Conservation (phyloP, 2,797 vertebrate species). For the Xenopus petersii region DNA sequence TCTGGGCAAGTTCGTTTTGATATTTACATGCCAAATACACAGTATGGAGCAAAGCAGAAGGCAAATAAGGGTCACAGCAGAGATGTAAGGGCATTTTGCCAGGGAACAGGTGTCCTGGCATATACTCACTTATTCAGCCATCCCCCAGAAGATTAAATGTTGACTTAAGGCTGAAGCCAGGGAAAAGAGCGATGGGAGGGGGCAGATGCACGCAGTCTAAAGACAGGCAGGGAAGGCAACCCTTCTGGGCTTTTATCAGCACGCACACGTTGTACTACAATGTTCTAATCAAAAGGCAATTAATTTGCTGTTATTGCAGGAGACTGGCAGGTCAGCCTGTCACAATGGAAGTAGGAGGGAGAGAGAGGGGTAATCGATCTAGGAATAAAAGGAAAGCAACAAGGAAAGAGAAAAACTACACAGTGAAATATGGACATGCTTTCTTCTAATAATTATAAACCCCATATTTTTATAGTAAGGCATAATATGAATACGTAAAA, state of each 20-base stretch:
- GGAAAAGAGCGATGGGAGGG: conserved; percentile 22
- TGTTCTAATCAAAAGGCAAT: conserved; percentile 49
- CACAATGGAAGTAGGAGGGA: conserved; percentile 28
- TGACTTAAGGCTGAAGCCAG: conserved; percentile 35
- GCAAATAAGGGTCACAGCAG: conserved; percentile 20
- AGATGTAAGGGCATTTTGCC: conserved; percentile 26
- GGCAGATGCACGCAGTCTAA: conserved; percentile 30
- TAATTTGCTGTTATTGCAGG: conserved; percentile 47
- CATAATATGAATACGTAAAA: not conserved
- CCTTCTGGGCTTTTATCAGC: conserved; percentile 47
- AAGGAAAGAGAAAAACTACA: conserved; percentile 35
- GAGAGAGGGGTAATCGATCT: conserved; percentile 29
- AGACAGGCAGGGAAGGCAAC: conserved; percentile 25
- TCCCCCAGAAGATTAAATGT: conserved; percentile 27
- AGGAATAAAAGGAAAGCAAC: conserved; percentile 22
- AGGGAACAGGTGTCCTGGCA: conserved; percentile 38
- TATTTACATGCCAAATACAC: conserved; percentile 3
- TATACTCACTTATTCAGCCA: conserved; percentile 6
- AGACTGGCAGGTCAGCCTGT: conserved; percentile 43
- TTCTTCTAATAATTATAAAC: not conserved
- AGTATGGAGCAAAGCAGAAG: conserved; percentile 17
- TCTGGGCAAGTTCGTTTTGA: conserved; percentile 3
- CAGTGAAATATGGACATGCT: conserved; percentile 33
- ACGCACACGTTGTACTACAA: conserved; percentile 46
- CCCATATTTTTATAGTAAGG: not conserved